Evolutionary conservation across 2,113 vertebrate species (phyloP).

Genomic region (Pangasianodon gigas): DNA sequence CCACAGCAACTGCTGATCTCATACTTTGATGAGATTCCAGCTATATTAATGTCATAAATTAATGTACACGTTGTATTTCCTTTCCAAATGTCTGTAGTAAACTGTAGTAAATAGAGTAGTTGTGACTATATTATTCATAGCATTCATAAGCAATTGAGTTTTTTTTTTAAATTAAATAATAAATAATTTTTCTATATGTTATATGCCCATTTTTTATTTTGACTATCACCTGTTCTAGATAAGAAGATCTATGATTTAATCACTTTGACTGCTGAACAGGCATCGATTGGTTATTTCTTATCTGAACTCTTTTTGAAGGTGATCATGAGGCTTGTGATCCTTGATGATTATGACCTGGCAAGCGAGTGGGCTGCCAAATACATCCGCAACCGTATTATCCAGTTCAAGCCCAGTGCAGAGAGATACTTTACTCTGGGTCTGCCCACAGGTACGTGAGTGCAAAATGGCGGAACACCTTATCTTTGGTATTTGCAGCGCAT

Average conservation of each 20-base stretch:
- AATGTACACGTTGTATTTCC: neutral
- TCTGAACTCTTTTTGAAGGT: constrained; percentile 21
- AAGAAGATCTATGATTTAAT: constrained; percentile 4
- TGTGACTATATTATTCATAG: neutral
- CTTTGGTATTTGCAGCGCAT: neutral
- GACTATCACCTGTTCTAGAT: neutral
- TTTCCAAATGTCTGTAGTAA: neutral
- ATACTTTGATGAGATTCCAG: neutral
- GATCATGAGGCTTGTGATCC: constrained; percentile 92
- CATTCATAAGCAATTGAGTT: neutral
- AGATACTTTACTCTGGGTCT: constrained; percentile 90
- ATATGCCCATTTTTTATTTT: neutral
- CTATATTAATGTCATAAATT: neutral
- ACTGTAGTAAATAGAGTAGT: neutral
- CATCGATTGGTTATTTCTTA: constrained; percentile 4
- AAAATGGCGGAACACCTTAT: neutral
- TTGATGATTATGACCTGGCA: constrained; percentile 91
- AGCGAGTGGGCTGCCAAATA: constrained; percentile 98
- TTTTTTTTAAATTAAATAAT: neutral
- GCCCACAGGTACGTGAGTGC: constrained; percentile 83
- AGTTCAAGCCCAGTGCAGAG: constrained; percentile 84
- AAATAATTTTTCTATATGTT: neutral
- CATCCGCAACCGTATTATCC: constrained; percentile 91
- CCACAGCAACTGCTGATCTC: neutral
- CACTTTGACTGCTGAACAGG: neutral